Evolutionary conservation across 2,113 vertebrate genomes (phyloP).

Genomic region (Stomatorhinus ivindoensis): DNA sequence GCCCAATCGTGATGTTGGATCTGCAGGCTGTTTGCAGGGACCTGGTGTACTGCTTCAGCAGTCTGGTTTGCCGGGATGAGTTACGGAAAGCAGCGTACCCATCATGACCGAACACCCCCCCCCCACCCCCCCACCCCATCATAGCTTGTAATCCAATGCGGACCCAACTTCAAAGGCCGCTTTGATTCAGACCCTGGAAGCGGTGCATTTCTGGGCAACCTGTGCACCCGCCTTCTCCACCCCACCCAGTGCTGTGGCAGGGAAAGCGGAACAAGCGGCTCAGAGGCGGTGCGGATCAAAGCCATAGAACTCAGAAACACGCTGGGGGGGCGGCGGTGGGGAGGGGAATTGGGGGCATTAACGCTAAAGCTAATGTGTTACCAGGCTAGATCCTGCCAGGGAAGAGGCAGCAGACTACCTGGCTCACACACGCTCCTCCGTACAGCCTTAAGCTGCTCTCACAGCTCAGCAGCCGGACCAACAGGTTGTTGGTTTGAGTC

Average conservation of each 20-base stretch:
- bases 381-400: not conserved
- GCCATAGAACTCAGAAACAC: not conserved
- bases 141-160: not conserved
- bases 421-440: not conserved
- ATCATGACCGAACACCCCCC: not conserved
- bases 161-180: slow-evolving; percentile 19
- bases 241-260: not conserved
- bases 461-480: not conserved
- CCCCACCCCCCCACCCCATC: not conserved
- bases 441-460: not conserved
- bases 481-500: not conserved
- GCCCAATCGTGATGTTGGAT: not conserved
- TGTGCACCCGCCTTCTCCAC: not conserved
- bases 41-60: not conserved
- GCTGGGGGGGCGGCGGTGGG: not conserved
- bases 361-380: not conserved
- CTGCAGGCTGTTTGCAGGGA: not conserved
- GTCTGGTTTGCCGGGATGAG: not conserved
- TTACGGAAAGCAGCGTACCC: not conserved
- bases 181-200: slow-evolving; percentile 19
- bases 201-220: not conserved
- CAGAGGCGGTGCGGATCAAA: slow-evolving; percentile 19
- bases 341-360: no score
- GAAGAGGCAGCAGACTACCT: not conserved
- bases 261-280: not conserved